These are phyloP conservation scores for Megastigmus dorsalis DNA, from an alignment of 2,888 invertebrate genomes.

Conservation along the genomic window DNA sequence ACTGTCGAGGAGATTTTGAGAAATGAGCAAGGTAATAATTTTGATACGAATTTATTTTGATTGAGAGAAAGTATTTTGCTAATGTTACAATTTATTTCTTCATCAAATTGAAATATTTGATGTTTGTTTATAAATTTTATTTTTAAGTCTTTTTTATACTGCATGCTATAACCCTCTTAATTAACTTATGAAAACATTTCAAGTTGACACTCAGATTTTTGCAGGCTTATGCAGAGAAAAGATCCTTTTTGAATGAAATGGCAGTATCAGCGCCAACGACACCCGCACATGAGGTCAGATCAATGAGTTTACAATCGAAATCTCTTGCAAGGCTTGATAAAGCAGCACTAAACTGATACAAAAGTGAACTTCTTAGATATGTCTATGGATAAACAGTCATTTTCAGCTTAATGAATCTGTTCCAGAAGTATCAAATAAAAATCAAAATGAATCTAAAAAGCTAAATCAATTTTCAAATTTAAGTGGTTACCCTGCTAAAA, in stretches of 20 bases:
- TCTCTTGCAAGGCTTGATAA: slow-evolving; percentile 49
- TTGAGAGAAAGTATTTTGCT: too few relatives aligned
- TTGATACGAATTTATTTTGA: too few relatives aligned
- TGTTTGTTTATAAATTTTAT: neutral
- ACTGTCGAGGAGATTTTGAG: slow-evolving; percentile 51
- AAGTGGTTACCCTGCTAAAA: too few relatives aligned
- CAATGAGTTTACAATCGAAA: slow-evolving; percentile 36
- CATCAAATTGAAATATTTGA: neutral
- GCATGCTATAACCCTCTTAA: too few relatives aligned
- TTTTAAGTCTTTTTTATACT: neutral
- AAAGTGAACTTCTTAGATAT: slow-evolving; percentile 9
- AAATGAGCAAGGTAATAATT: slow-evolving; percentile 44
- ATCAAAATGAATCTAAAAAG: slow-evolving; percentile 3
- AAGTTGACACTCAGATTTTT: slow-evolving; percentile 26
- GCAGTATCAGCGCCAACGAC: slow-evolving; percentile 43
- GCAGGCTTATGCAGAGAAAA: slow-evolving; percentile 2
- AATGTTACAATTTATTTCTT: too few relatives aligned
- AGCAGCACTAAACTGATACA: slow-evolving; percentile 1
- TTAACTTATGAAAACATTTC: too few relatives aligned
- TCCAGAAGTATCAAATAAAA: slow-evolving; percentile 10
- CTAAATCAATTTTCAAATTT: slow-evolving; percentile 4
- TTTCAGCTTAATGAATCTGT: neutral
- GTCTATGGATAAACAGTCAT: slow-evolving; percentile 4
- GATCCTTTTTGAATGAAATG: slow-evolving; percentile 35
- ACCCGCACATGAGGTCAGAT: slow-evolving; percentile 35